A percentile compares a stretch with the other conserved stretches of the same genome.
These are phyloP conservation scores for Capitulum mitella DNA, from an alignment of 2,888 invertebrate species.

Conservation along the genomic window DNA sequence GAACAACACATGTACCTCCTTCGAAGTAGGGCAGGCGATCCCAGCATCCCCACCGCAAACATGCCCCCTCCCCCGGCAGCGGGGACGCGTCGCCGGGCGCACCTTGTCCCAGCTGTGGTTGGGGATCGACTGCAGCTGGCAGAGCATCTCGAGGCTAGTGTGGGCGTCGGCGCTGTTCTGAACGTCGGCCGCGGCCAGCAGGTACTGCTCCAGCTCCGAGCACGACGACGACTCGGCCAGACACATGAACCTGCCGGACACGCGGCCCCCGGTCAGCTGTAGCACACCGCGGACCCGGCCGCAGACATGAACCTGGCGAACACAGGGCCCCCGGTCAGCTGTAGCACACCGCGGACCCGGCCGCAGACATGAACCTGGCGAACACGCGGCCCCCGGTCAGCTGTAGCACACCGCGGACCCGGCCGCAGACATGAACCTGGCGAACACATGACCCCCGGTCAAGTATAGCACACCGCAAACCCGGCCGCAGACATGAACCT, in stretches of 20 bases:
- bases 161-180: slow-evolving; percentile 19
- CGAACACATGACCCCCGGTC: background rate
- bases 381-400: background rate
- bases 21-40: too few species aligned
- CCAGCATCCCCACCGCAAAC: too few species aligned
- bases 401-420: background rate
- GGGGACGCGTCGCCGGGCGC: too few species aligned
- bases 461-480: too few species aligned
- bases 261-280: background rate
- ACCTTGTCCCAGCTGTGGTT: slow-evolving; percentile 18
- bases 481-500: too few species aligned
- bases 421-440: background rate
- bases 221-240: background rate
- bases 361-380: background rate
- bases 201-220: background rate
- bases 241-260: background rate
- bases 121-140: background rate
- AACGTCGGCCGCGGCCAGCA: slow-evolving; percentile 7
- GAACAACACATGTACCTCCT: too few species aligned
- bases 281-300: background rate
- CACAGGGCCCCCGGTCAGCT: background rate
- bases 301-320: background rate
- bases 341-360: background rate
- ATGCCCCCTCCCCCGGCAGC: too few species aligned
- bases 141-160: slow-evolving; percentile 12